Evolutionary conservation across 2,113 vertebrate species (phyloP).

Genomic region (Paradisaea rubra): DNA sequence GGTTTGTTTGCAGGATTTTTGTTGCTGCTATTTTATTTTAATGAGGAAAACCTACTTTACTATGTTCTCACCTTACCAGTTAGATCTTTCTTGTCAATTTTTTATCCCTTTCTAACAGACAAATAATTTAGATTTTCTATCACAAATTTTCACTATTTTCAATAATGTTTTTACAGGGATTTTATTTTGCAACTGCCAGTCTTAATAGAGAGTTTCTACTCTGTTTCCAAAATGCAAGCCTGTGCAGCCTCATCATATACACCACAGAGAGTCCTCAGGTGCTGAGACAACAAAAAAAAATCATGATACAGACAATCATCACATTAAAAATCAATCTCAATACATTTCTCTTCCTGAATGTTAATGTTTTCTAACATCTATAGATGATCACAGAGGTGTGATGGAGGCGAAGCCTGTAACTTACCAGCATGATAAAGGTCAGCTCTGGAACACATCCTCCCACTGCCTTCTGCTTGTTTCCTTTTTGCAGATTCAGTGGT

Average conservation of each 20-base stretch:
- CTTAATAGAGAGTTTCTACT: not conserved
- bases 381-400: not conserved
- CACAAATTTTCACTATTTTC: not conserved
- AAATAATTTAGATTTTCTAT: not conserved
- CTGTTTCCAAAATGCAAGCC: not conserved
- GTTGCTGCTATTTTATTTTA: not conserved
- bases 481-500: not conserved
- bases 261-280: not conserved
- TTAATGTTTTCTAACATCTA: not conserved
- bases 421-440: not conserved
- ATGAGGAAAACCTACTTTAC: not conserved
- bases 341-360: not conserved
- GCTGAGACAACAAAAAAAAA: not conserved
- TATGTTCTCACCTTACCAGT: not conserved
- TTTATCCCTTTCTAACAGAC: not conserved
- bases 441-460: not conserved
- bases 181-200: not conserved
- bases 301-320: not conserved
- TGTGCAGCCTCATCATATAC: accelerated
- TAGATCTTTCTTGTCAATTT: not conserved
- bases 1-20: not conserved
- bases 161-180: not conserved
- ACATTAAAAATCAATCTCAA: not conserved
- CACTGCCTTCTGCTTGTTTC: not conserved
- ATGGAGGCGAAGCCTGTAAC: not conserved